A percentile compares a stretch with the other conserved stretches of the same genome.
These are phyloP conservation scores for Phycodurus eques DNA, from an alignment of 2,113 vertebrate species.

Conservation along the genomic window DNA sequence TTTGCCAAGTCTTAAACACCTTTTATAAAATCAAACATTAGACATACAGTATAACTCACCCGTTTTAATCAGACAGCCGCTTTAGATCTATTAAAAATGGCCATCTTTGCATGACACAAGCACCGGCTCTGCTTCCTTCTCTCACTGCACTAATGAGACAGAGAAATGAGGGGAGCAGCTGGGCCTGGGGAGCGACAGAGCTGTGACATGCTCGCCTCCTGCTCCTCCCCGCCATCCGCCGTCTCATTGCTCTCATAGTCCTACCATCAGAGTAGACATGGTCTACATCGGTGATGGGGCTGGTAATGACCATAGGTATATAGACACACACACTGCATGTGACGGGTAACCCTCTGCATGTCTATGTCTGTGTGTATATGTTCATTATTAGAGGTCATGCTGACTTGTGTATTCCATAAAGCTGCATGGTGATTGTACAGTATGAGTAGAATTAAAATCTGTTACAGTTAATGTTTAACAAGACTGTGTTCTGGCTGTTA, in stretches of 20 bases:
- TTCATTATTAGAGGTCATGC: constrained; percentile 45
- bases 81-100: constrained; percentile 44
- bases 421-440: constrained; percentile 14
- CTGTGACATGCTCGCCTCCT: constrained; percentile 34
- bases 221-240: not conserved
- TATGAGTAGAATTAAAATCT: constrained; percentile 9
- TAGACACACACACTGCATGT: constrained; percentile 20
- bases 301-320: constrained; percentile 53
- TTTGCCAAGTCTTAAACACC: constrained; percentile 9
- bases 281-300: constrained; percentile 38
- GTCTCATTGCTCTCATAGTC: constrained; percentile 3
- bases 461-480: constrained; percentile 14
- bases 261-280: constrained; percentile 58
- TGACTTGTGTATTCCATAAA: constrained; percentile 8
- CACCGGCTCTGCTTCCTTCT: constrained; percentile 41
- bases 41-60: constrained; percentile 13
- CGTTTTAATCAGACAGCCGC: constrained; percentile 30
- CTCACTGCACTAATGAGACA: constrained; percentile 64
- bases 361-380: constrained; percentile 32
- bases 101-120: constrained; percentile 42
- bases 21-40: constrained; percentile 26
- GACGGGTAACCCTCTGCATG: constrained; percentile 42
- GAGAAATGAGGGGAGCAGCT: constrained; percentile 59
- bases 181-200: constrained; percentile 59
- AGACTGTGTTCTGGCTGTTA: constrained; percentile 19